A percentile compares a stretch with the other conserved stretches of the same genome.
Conservation (phyloP, 2,797 vertebrate species). For the Schizothorax lantsangensis region DNA sequence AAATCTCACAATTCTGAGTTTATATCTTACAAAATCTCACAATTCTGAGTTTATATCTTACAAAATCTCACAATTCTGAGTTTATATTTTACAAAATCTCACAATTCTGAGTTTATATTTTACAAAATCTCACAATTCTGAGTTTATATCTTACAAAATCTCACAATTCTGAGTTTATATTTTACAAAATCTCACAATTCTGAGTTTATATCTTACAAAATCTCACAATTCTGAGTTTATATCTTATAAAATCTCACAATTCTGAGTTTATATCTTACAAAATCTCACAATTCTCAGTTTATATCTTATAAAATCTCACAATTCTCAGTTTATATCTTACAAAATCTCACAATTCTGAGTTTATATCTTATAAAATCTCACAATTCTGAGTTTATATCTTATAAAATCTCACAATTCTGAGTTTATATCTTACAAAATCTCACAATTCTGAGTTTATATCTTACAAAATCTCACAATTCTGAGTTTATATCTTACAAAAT, state of each 20-base stretch:
- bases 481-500: neutral
- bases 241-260: neutral
- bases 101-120: neutral
- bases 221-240: no score
- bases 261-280: no score
- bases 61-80: neutral
- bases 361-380: neutral
- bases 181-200: neutral
- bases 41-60: no score
- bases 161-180: neutral
- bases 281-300: neutral
- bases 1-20: neutral
- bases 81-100: neutral
- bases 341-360: no score
- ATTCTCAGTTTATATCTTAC: neutral
- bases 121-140: no score
- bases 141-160: neutral
- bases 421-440: neutral
- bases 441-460: no score
- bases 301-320: neutral
- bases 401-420: neutral
- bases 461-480: no score
- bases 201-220: no score
- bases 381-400: neutral
- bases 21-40: no score